Conservation (phyloP, 1,140 invertebrate species). For the Zaprionus nigranus region DNA sequence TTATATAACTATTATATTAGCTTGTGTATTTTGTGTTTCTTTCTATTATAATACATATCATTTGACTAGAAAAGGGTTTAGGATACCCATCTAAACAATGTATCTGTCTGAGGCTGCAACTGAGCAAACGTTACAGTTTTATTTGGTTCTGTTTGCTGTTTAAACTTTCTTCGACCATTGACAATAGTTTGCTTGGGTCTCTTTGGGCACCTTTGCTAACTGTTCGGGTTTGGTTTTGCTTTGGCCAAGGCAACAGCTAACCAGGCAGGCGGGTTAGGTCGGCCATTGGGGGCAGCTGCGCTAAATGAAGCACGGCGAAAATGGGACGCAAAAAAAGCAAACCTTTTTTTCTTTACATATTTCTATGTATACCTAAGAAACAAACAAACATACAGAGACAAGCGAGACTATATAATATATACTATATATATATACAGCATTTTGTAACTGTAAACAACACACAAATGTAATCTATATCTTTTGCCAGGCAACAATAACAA, state of each 20-base stretch:
- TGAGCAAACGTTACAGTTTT: not conserved
- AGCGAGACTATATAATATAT: slow-evolving; percentile 10
- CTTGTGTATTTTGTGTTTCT: not conserved
- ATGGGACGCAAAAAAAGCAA: slow-evolving; percentile 39
- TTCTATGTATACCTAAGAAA: slow-evolving; percentile 14
- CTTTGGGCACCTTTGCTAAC: slow-evolving; percentile 2
- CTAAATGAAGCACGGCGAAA: slow-evolving; percentile 53
- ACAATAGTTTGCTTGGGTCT: slow-evolving; percentile 18
- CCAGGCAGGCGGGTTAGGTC: not conserved
- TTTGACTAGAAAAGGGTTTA: not conserved
- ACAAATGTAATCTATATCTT: slow-evolving; percentile 58
- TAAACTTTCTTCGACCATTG: slow-evolving; percentile 4
- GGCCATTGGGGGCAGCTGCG: slow-evolving; percentile 29
- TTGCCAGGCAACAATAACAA: slow-evolving; percentile 30
- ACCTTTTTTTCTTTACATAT: slow-evolving; percentile 36
- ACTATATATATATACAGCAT: slow-evolving; percentile 34
- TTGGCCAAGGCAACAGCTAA: slow-evolving; percentile 8
- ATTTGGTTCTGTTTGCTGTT: not conserved
- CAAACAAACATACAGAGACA: slow-evolving; percentile 9
- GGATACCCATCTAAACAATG: not conserved
- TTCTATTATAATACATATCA: not conserved
- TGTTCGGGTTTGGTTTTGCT: slow-evolving; percentile 11
- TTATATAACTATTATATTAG: not conserved
- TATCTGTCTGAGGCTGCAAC: not conserved
- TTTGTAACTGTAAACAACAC: slow-evolving; percentile 51